phyloP scores from a whole-genome alignment of 35 echinoderm and acorn worm genomes.

The Lytechinus pictus region DNA sequence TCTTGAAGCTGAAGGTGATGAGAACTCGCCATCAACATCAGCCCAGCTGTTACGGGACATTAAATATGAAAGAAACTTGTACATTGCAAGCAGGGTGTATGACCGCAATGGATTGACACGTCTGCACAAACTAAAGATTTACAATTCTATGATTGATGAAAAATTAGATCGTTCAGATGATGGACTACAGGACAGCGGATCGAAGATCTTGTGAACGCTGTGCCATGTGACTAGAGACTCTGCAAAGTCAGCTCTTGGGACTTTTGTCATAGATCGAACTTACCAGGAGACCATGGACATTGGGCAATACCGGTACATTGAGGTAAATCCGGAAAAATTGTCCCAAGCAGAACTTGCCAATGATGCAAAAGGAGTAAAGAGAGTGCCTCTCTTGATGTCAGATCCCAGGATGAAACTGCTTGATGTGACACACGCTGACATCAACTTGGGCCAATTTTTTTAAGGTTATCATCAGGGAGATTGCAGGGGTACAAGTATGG shows the following conservation, averaged over 20 bases:
- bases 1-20: constrained; percentile 57
- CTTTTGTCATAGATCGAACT: too few species aligned
- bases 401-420: constrained; percentile 33
- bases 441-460: constrained; percentile 62
- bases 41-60: constrained; percentile 7
- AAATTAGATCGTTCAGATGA: too few species aligned
- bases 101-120: background rate
- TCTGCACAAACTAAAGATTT: too few species aligned
- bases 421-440: constrained; percentile 74
- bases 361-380: constrained; percentile 36
- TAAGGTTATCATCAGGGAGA: constrained; percentile 52
- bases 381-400: background rate
- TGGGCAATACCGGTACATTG: background rate
- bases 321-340: constrained; percentile 56
- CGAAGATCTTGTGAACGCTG: too few species aligned
- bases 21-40: constrained; percentile 52
- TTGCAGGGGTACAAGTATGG: background rate
- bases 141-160: too few species aligned
- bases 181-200: too few species aligned
- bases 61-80: background rate
- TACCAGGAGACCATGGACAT: too few species aligned
- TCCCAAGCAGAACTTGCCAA: background rate
- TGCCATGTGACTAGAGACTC: too few species aligned
- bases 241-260: too few species aligned
- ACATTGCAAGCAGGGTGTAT: background rate